Base-by-base conservation (phyloP, 2,888 invertebrate species). In the Creontiades dilutus region DNA sequence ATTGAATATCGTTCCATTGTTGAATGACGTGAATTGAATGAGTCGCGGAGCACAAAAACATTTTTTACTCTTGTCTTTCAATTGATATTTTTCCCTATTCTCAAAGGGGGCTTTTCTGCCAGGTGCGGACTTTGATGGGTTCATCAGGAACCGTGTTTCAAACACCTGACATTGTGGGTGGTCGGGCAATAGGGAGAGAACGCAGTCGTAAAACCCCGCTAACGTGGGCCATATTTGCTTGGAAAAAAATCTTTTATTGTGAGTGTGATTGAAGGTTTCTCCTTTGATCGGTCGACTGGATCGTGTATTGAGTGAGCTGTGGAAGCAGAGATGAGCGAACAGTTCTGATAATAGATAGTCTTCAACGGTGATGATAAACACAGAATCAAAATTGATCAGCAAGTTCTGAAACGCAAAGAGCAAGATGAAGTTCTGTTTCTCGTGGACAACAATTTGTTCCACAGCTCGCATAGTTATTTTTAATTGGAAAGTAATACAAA, bases 121-220 rank as follows among this genome's bases (percentile, higher is more conserved):
- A 82, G 82, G 82, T 82, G 82, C 23, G 82, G 52, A 52, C 27
- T 82, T 82, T 82, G 47, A 82, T 52, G 82, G 52, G 82, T 82
- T 52, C 82, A 82, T 82, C 47, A 47, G 52, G 4, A 82, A 82
- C 82, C 52, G 23, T 82, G 52, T 16, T 52, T 82, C 48, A 82
- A 48, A 82, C 82, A 82, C 52, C 82, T 82, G 82, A 52, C 52
- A 23, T 23, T 27, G 52, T 52, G 27, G 82, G 82, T 82, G 82
- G 82, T 52, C 82, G 16, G 11, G 27, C n/a, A 23, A 19, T 23
- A 3, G 47, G 37, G 46, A 47, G 46, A 46, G 37, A 11, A 5
- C 11, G 13, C 78, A 5, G n/a, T 46, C 37, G 37, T 47, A 78
- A 78, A 78, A 78, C 78, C 78, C 23, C 68, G 68, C 68, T 68